A percentile compares a stretch with the other conserved stretches of the same genome.
These are phyloP conservation scores for Sander lucioperca DNA, from an alignment of 2,113 vertebrate genomes.

Conservation along the genomic window DNA sequence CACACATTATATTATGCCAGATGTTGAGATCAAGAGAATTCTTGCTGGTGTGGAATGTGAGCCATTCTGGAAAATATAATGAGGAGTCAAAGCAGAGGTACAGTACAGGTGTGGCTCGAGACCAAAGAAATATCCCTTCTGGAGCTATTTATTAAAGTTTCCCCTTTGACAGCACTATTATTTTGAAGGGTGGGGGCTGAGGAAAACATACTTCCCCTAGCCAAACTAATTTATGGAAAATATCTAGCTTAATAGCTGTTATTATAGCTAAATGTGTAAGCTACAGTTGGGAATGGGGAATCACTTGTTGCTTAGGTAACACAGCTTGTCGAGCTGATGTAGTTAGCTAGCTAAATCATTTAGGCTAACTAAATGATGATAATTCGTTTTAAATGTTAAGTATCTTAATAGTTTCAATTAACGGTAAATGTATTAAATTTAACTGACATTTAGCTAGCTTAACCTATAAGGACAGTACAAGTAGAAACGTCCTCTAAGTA, in stretches of 20 bases:
- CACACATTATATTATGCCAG: conserved; percentile 52
- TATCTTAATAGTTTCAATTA: too few species aligned
- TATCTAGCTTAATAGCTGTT: background rate
- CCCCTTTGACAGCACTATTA: conserved; percentile 31
- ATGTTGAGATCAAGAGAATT: conserved; percentile 76
- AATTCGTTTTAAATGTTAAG: too few species aligned
- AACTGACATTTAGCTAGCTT: background rate
- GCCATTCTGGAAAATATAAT: conserved; percentile 76
- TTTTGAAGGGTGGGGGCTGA: background rate
- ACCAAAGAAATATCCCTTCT: conserved; percentile 38
- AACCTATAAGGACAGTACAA: background rate
- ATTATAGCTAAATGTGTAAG: background rate
- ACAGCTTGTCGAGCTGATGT: background rate
- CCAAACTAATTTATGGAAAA: conserved; percentile 4
- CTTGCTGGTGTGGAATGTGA: conserved; percentile 73
- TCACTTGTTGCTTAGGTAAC: conserved; percentile 32
- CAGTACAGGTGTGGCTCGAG: conserved; percentile 68
- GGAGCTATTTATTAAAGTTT: conserved; percentile 36
- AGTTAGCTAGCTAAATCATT: background rate
- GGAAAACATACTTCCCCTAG: background rate
- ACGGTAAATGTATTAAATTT: too few species aligned
- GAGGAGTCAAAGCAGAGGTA: conserved; percentile 48
- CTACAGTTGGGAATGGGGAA: background rate
- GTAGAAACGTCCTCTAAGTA: background rate
- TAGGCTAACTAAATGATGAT: background rate